Evolutionary conservation across 2,113 vertebrate genomes (phyloP), one percentile per base, ranked within the genome.

Genomic region (Apodemus speciosus): DNA sequence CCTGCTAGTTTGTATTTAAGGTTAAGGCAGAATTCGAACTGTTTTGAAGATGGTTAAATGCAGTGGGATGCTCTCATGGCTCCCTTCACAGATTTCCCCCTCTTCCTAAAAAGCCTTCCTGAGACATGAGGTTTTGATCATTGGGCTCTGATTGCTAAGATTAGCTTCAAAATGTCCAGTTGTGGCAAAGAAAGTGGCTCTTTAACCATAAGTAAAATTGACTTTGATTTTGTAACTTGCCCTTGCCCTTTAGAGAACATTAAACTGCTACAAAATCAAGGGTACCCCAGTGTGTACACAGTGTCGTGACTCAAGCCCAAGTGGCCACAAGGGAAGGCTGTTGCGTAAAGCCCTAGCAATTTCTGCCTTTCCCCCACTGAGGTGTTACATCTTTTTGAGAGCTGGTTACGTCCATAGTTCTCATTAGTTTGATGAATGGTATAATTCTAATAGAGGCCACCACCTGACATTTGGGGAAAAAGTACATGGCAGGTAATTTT

Each of bases 341-440:
- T 75, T 79, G 64, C 62, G 62, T 93, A 91, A 88, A 81, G 2
- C 58, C 51, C 16, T 64, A 53, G 46, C 8, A 0, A 64, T 56
- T 8, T 18, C 21, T 11, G 86, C 64, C 13, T 85, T 93, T 88
- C 43, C 64, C 51, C 51, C 40, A 3, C 3, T 93, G 93, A 92
- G 88, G 60, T 58, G 38, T 83, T 96, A 77, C 75, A 56, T 96
- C 94, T 97, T 93, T 92, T 88, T 88, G 95, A 90, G 90, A 71
- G 76, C 89, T 89, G 94, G 94, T 38, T 85, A 53, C 38, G 46
- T 92, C 91, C 77, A 56, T 79, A 32, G 68, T 90, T 94, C 97
- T 97, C 96, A 97, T 97, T 97, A 97, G 85, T 97, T 97, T 97
- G 97, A 97, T 97, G 97, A 97, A 97, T 97, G 96, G 69, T 94